A percentile compares a stretch with the other conserved stretches of the same genome.
Evolutionary conservation across 2,888 invertebrate genomes (phyloP).

Genomic region (Uloborus plumipes): DNA sequence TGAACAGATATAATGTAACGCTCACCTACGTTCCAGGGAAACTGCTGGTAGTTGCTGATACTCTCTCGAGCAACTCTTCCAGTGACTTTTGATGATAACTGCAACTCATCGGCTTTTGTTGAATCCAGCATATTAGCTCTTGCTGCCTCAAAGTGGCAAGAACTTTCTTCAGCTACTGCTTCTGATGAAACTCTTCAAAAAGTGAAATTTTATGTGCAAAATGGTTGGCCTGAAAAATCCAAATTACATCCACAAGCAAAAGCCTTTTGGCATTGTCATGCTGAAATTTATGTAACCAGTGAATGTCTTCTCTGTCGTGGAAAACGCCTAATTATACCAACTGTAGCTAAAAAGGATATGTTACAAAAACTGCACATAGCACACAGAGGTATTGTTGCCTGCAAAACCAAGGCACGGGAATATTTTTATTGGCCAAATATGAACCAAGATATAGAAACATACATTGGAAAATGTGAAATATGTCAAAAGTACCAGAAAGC

Average conservation of each 20-base stretch:
- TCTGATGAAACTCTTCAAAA: not conserved
- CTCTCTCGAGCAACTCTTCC: slow-evolving; percentile 1
- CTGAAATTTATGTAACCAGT: not conserved
- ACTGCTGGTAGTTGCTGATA: too few relatives aligned
- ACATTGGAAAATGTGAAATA: slow-evolving; percentile 21
- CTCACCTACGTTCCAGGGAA: too few relatives aligned
- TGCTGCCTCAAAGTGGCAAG: slow-evolving; percentile 21
- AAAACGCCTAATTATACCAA: slow-evolving; percentile 7
- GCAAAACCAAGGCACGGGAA: slow-evolving; percentile 13
- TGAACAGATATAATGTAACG: too few relatives aligned
- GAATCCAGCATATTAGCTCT: slow-evolving; percentile 8
- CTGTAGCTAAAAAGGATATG: not conserved
- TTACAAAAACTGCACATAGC: slow-evolving; percentile 6
- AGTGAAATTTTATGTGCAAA: not conserved
- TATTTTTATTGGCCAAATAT: slow-evolving; percentile 6
- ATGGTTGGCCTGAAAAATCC: slow-evolving; percentile 4
- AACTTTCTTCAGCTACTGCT: not conserved
- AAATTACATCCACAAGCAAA: slow-evolving; percentile 12
- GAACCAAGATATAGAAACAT: slow-evolving; percentile 5
- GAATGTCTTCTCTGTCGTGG: slow-evolving; percentile 19
- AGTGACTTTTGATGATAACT: not conserved
- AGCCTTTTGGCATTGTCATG: not conserved
- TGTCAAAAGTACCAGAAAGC: slow-evolving; percentile 9
- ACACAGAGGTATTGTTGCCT: slow-evolving; percentile 19
- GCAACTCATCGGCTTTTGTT: not conserved